These are phyloP conservation scores for Lathronympha strigana DNA, from an alignment of 2,888 invertebrate genomes.

Conservation along the genomic window DNA sequence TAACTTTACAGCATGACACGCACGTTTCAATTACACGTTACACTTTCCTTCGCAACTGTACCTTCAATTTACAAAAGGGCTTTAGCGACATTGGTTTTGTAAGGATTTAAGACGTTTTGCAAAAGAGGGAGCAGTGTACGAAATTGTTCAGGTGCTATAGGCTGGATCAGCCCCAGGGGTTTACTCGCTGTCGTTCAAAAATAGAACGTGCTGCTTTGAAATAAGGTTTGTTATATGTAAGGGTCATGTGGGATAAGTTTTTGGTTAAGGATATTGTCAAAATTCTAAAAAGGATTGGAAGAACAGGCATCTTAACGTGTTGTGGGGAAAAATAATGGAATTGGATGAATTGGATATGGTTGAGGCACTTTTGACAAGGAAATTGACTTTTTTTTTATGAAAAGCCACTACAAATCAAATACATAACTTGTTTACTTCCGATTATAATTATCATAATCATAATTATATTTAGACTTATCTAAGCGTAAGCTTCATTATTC, in stretches of 20 bases:
- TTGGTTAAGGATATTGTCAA: slow-evolving; percentile 18
- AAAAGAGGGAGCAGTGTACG: background rate
- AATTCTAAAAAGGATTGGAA: slow-evolving; percentile 20
- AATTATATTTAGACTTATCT: no score
- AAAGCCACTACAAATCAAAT: no score
- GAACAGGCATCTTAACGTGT: slow-evolving; percentile 21
- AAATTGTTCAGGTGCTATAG: slow-evolving; percentile 23
- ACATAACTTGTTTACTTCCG: no score
- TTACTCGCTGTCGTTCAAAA: slow-evolving; percentile 4
- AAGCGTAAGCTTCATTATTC: no score
- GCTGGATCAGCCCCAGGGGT: slow-evolving; percentile 15
- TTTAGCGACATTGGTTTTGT: background rate
- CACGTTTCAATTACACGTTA: slow-evolving; percentile 26
- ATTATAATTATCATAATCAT: no score
- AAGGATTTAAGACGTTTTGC: background rate
- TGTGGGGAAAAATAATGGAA: background rate
- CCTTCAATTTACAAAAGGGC: background rate
- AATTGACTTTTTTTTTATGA: no score
- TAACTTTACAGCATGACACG: slow-evolving; percentile 8
- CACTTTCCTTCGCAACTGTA: slow-evolving; percentile 9
- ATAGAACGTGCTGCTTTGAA: background rate
- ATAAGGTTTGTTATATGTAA: background rate
- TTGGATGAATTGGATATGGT: background rate
- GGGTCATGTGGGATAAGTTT: slow-evolving; percentile 8
- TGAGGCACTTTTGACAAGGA: background rate